Conservation (phyloP, 2,113 vertebrate genomes). For the Ivindomyrus marchei region DNA sequence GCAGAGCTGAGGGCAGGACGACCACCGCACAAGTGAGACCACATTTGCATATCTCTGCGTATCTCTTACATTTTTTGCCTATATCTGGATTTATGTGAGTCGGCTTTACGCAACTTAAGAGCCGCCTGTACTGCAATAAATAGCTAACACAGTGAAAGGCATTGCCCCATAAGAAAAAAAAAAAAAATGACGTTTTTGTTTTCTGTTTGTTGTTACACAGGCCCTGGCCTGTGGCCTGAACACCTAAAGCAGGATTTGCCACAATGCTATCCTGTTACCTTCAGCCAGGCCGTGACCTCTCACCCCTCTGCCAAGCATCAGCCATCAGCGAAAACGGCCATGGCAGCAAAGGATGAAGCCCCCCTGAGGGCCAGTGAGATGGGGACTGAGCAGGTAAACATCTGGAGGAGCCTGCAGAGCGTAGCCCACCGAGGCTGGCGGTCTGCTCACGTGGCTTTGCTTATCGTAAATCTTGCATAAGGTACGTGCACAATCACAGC, state of each 20-base stretch:
- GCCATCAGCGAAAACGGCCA: constrained; percentile 41
- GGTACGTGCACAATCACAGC: constrained; percentile 24
- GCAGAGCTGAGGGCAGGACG: not conserved
- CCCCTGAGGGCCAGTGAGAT: not conserved
- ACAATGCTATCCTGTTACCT: constrained; percentile 52
- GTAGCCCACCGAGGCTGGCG: not conserved
- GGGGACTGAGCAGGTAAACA: constrained; percentile 5
- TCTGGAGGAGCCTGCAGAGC: constrained; percentile 35
- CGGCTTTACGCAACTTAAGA: too few species aligned
- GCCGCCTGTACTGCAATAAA: not conserved
- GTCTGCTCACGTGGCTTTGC: not conserved
- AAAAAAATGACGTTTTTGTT: not conserved
- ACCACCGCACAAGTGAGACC: too few species aligned
- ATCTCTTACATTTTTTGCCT: not conserved
- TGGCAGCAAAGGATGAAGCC: not conserved
- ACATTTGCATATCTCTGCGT: not conserved
- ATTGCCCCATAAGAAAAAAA: not conserved
- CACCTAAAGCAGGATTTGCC: constrained; percentile 40
- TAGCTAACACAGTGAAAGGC: not conserved
- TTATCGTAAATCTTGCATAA: constrained; percentile 6
- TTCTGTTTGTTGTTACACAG: constrained; percentile 47
- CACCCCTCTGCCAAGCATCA: constrained; percentile 21
- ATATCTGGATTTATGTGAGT: not conserved
- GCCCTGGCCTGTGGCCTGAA: constrained; percentile 42
- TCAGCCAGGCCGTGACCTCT: constrained; percentile 40